Evolutionary conservation across 1,140 invertebrate species (phyloP).

Genomic region (Plectrocnemia conspersa): DNA sequence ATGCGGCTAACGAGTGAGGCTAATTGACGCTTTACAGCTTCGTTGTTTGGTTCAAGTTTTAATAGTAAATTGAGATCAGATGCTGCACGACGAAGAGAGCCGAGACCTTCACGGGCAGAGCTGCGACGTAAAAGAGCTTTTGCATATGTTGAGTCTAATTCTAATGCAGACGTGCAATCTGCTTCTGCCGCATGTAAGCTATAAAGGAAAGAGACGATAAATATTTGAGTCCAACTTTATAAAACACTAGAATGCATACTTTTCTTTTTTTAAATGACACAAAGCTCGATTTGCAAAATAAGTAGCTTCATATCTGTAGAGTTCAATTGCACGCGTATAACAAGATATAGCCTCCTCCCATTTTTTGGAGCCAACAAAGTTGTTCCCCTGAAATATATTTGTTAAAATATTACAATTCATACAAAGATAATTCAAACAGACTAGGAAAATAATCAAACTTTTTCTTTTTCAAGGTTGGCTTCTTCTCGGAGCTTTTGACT

Average conservation of each 20-base stretch:
- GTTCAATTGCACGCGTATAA: conserved; percentile 74
- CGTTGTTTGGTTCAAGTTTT: conserved; percentile 68
- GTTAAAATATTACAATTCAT: conserved; percentile 33
- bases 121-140: conserved; percentile 77
- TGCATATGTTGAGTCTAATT: conserved; percentile 68
- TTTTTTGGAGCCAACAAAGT: conserved; percentile 69
- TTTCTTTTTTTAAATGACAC: conserved; percentile 77
- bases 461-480: conserved; percentile 57
- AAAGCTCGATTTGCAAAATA: conserved; percentile 85
- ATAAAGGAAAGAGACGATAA: conserved; percentile 36
- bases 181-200: conserved; percentile 69
- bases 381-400: conserved; percentile 68
- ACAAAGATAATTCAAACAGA: neutral
- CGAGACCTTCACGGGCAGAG: conserved; percentile 56
- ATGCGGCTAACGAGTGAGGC: conserved; percentile 54
- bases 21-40: conserved; percentile 55
- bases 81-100: conserved; percentile 56
- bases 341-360: conserved; percentile 75
- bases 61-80: conserved; percentile 63
- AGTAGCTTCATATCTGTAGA: conserved; percentile 72
- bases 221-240: neutral
- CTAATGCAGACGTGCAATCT: conserved; percentile 69
- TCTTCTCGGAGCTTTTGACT: conserved; percentile 52
- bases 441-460: conserved; percentile 42
- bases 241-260: conserved; percentile 57